Evolutionary conservation across 2,797 vertebrate genomes (phyloP), one percentile per base, ranked within the genome.

Genomic region (Scarus forsteni): DNA sequence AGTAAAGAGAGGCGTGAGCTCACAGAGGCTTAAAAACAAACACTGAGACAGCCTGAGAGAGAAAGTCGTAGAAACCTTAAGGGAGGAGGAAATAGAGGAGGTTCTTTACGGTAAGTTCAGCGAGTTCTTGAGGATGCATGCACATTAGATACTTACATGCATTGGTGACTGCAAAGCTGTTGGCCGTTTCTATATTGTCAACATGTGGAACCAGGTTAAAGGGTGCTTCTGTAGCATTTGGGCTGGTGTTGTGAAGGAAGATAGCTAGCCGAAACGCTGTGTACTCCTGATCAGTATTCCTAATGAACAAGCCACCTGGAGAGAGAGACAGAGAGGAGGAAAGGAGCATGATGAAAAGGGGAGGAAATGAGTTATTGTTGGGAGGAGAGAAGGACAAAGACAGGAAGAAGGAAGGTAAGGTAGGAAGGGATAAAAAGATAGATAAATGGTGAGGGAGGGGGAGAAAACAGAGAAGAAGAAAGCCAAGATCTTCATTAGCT

Each of bases 261-360:
- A 99, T 99, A 75, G 98, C 98, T 93, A 99, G 94, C 75, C 97
- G 96, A 88, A 99, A 99, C 80, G 97, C 98, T 82, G 97, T 99
- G 90, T 99, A 99, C 94, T 99, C 98, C 96, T 99, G 98, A 95
- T 99, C 98, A 88, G 98, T 99, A 94, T 99, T 98, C 95, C 98
- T 95, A 94, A 99, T 99, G 96, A 99, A 99, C 92, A 99, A 94
- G 84, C 98, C 98, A 75, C 95, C 95, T 95, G 71, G 54, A 84
- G 34, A 81, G 62, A 38, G 60, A 79, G 43, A 77, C 56, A 68
- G 39, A 66, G 67, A 80, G 44, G 60, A 56, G 54, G 59, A 78
- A 58, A 67, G 44, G 66, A 59, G 53, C 39, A 83, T 73, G 78
- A 81, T 59, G 66, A 63, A 70, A 65, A 67, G 71, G 51, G 67